phyloP scores from a whole-genome alignment of 2,888 invertebrate genomes.

The Diaperis boleti region DNA sequence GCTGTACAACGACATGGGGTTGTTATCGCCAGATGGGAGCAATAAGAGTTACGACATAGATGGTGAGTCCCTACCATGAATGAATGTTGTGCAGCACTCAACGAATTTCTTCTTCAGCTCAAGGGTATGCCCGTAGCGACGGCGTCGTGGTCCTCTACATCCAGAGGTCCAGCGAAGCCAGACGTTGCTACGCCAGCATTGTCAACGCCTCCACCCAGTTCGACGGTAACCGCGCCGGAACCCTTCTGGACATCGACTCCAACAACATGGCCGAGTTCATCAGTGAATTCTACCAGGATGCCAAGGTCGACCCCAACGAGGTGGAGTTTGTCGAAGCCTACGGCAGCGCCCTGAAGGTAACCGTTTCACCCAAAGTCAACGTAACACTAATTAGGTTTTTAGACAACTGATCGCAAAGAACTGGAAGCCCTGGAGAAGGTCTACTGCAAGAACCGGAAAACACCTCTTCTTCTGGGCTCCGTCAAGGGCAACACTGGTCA shows the following conservation, averaged over 20 bases:
- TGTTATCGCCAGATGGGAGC: slow-evolving; percentile 73
- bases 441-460: slow-evolving; percentile 84
- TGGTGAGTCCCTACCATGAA: slow-evolving; percentile 64
- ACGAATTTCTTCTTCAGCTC: slow-evolving; percentile 69
- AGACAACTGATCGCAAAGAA: slow-evolving; percentile 75
- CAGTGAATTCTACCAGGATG: slow-evolving; percentile 70
- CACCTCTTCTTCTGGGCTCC: slow-evolving; percentile 90
- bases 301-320: slow-evolving; percentile 62
- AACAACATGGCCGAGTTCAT: slow-evolving; percentile 67
- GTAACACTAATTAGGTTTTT: slow-evolving; percentile 32
- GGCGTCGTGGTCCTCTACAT: slow-evolving; percentile 80
- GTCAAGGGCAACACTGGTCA: slow-evolving; percentile 99
- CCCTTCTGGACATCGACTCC: slow-evolving; percentile 57
- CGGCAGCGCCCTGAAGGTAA: slow-evolving; percentile 66
- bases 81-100: background rate
- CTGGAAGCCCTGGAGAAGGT: slow-evolving; percentile 91
- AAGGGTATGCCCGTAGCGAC: slow-evolving; percentile 88
- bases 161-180: slow-evolving; percentile 74
- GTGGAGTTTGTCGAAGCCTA: slow-evolving; percentile 64
- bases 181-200: slow-evolving; percentile 69
- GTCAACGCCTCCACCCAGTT: slow-evolving; percentile 70
- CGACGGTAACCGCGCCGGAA: slow-evolving; percentile 69
- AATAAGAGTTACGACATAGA: slow-evolving; percentile 76
- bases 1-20: slow-evolving; percentile 73
- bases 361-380: background rate